Conservation (phyloP, 2,113 vertebrate species). For the Amia ocellicauda region DNA sequence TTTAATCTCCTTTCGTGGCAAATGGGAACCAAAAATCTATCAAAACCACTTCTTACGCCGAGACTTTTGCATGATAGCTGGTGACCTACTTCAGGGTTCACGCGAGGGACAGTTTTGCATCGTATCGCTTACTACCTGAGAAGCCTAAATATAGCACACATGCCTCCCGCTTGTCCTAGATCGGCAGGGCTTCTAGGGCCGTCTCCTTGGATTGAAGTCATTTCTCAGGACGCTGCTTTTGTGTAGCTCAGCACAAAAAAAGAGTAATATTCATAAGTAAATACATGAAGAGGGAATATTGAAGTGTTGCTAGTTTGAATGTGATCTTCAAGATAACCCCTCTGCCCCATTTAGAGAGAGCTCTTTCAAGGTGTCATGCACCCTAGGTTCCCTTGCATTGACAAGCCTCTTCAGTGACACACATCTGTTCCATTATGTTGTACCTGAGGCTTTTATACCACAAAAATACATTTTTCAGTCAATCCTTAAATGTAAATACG, state of each 20-base stretch:
- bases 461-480: no score
- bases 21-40: slow-evolving; percentile 42
- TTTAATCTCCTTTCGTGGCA: slow-evolving; percentile 40
- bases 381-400: no score
- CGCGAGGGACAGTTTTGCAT: slow-evolving; percentile 43
- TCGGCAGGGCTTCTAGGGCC: neutral
- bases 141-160: slow-evolving; percentile 22
- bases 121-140: slow-evolving; percentile 25
- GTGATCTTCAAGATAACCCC: no score
- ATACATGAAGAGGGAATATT: neutral
- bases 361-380: no score
- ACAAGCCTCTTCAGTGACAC: no score
- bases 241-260: neutral
- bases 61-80: slow-evolving; percentile 35
- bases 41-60: slow-evolving; percentile 39
- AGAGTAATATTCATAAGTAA: neutral
- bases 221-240: neutral
- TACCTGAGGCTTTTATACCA: no score
- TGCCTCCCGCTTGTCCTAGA: slow-evolving; percentile 15
- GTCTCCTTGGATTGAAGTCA: slow-evolving; percentile 22
- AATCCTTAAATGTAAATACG: no score
- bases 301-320: no score
- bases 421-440: no score
- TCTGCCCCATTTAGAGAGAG: no score
- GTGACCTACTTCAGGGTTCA: slow-evolving; percentile 34